A percentile compares a stretch with the other conserved stretches of the same genome.
These are phyloP conservation scores for Eristalis pertinax DNA, from an alignment of 2,888 invertebrate genomes.

Conservation along the genomic window DNA sequence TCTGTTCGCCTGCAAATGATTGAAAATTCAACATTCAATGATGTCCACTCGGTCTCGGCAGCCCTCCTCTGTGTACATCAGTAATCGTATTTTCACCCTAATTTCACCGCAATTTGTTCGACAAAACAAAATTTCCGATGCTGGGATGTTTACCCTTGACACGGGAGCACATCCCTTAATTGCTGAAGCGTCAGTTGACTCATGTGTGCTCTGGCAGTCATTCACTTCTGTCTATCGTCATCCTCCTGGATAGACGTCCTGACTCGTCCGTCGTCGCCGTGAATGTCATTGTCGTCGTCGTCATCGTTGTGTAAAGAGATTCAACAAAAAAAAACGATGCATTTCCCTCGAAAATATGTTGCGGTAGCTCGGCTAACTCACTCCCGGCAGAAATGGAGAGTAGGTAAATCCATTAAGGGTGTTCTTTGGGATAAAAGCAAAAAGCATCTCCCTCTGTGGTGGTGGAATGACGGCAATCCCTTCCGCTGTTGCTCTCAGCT, in stretches of 20 bases:
- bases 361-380: not conserved
- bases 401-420: conserved; percentile 50
- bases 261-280: conserved; percentile 1
- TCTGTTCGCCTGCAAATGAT: conserved; percentile 38
- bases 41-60: not conserved
- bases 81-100: conserved; percentile 71
- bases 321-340: conserved; percentile 10
- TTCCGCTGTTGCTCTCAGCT: not conserved
- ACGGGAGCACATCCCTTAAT: conserved; percentile 51
- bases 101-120: conserved; percentile 69
- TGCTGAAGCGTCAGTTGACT: conserved; percentile 43
- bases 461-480: too few species aligned
- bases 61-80: conserved; percentile 2
- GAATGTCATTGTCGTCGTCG: too few species aligned
- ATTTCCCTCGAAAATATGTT: conserved; percentile 15
- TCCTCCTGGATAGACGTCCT: too few species aligned
- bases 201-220: conserved; percentile 21
- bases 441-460: too few species aligned
- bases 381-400: not conserved
- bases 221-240: not conserved
- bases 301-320: conserved; percentile 27
- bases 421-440: conserved; percentile 19
- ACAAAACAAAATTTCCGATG: conserved; percentile 59
- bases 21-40: conserved; percentile 48
- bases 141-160: conserved; percentile 51